These are phyloP conservation scores for Octodon degus DNA, from an alignment of 2,113 vertebrate genomes.

Conservation along the genomic window DNA sequence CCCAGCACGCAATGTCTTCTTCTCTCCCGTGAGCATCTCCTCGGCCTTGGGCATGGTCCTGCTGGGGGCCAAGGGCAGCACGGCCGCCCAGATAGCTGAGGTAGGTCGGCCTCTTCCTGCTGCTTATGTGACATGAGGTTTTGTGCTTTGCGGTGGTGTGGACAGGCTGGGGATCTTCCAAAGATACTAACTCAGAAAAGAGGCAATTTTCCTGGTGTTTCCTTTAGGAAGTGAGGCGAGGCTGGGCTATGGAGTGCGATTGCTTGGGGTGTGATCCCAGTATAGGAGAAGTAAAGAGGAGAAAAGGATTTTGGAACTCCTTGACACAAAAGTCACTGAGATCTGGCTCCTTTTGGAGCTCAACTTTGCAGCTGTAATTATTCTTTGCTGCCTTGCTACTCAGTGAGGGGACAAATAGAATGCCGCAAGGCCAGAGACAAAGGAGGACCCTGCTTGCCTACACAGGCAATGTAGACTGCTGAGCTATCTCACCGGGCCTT, in stretches of 20 bases:
- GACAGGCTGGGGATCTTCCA: background rate
- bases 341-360: background rate
- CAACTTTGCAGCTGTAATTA: background rate
- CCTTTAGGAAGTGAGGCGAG: background rate
- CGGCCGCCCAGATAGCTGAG: slow-evolving; percentile 48
- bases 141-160: too few relatives aligned
- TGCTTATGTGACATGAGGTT: background rate
- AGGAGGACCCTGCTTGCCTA: too few relatives aligned
- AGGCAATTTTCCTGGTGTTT: background rate
- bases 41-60: slow-evolving; percentile 92
- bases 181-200: background rate
- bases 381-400: background rate
- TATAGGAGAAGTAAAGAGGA: background rate
- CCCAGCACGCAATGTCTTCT: slow-evolving; percentile 87
- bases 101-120: slow-evolving; percentile 77
- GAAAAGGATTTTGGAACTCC: background rate
- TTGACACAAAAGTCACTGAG: background rate
- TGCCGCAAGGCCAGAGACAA: too few relatives aligned
- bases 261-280: background rate
- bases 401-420: too few relatives aligned
- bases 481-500: too few relatives aligned
- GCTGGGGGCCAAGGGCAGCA: slow-evolving; percentile 75
- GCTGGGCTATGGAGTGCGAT: background rate
- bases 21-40: slow-evolving; percentile 93
- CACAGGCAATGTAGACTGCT: too few relatives aligned